Conservation (phyloP, 2,797 vertebrate species). For the Pangasius krempfi region DNA sequence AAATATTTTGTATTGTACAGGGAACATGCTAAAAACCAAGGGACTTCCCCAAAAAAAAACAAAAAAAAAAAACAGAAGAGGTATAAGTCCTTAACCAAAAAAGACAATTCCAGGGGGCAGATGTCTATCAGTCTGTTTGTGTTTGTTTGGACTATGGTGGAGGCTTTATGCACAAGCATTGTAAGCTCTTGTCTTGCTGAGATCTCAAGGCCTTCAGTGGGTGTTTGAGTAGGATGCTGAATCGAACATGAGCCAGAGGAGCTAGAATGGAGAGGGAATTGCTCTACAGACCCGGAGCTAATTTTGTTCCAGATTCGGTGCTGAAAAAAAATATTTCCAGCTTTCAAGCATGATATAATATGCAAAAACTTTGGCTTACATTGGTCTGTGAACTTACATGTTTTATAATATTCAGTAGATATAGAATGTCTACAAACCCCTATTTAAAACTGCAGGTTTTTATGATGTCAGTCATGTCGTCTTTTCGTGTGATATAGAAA, state of each 20-base stretch:
- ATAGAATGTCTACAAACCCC: not conserved
- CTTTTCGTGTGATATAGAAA: not conserved
- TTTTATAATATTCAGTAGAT: conserved; percentile 20
- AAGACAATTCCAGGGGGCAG: not conserved
- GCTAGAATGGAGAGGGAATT: conserved; percentile 19
- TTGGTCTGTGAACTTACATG: not conserved
- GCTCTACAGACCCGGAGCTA: conserved; percentile 7
- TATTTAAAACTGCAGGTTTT: not conserved
- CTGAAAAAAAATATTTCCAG: not conserved
- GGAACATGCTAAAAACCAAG: not conserved
- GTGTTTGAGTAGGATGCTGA: conserved; percentile 54
- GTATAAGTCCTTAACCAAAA: not conserved
- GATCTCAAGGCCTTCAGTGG: conserved; percentile 52
- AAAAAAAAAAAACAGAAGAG: not conserved
- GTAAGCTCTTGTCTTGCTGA: conserved; percentile 43
- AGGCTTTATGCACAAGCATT: conserved; percentile 25
- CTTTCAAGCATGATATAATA: conserved; percentile 18
- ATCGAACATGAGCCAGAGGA: conserved; percentile 45
- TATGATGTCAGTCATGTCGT: not conserved
- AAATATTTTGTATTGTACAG: not conserved
- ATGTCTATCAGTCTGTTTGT: not conserved
- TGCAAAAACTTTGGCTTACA: conserved; percentile 15
- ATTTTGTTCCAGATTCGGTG: conserved; percentile 22
- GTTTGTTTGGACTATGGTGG: not conserved
- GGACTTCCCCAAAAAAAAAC: not conserved